Evolutionary conservation across 2,888 invertebrate genomes (phyloP), one percentile per base, ranked within the genome.

Genomic region (Neoascia interrupta): DNA sequence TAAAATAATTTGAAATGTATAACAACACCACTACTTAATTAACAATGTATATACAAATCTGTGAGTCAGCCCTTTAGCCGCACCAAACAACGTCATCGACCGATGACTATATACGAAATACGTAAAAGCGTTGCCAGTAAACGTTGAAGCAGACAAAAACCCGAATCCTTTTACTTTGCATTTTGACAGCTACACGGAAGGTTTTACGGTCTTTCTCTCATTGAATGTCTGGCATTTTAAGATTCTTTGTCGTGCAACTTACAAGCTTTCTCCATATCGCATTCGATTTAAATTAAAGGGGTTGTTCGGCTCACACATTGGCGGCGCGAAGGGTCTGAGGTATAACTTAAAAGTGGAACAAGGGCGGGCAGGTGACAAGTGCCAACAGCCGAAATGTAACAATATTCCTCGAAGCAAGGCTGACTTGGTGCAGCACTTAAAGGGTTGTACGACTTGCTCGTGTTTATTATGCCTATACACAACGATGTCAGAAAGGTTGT

Each of bases 11-110:
- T 61, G 73, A 73, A 79, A 68, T 79, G 79, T 79, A 61, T 68
- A 79, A 79, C 79, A 79, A 79, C 79, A 79, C 79, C 79, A 79
- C 79, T 72, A 79, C 73, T 79, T 79, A 79, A 79, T 79, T 79
- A 79, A 79, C 72, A 79, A 79, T 79, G 66, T 79, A 73, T 63
- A 68, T 61, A 79, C 73, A 79, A 73, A 79, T 79, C 79, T 73
- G 66, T 61, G 66, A n/a, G n/a, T 68, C 56, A 68, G 56, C 68
- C 73, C 73, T 68, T 66, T 69, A n/a, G n/a, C 60, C 21, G 28
- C 28, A 39, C 28, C 37, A 37, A 31, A 23, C 54, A 36, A 39
- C 16, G 34, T 45, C 5, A 15, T 60, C 21, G n/a, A n/a, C n/a
- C n/a, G n/a, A n/a, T n/a, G n/a, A n/a, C n/a, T n/a, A n/a, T n/a